Evolutionary conservation across 2,113 vertebrate genomes (phyloP).

Genomic region (Melanostigma gelatinosum): DNA sequence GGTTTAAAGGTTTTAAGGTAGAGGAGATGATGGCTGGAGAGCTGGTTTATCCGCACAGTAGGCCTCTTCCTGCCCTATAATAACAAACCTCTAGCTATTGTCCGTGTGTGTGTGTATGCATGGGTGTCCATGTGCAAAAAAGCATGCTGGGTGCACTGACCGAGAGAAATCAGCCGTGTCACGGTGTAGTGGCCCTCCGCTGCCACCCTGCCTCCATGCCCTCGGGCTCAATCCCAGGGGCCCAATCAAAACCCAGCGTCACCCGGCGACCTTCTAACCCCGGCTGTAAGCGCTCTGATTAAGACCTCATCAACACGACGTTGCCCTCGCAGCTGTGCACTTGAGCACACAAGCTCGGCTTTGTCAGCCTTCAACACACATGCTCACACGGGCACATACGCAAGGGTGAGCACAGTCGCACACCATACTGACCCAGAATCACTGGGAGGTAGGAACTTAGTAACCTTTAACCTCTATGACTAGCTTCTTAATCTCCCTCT

Average conservation of each 20-base stretch:
- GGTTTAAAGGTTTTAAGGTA: constrained; percentile 20
- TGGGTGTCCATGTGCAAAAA: constrained; percentile 31
- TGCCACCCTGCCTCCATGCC: constrained; percentile 57
- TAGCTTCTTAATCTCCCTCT: constrained; percentile 71
- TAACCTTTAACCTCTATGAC: constrained; percentile 70
- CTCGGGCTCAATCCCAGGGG: constrained; percentile 72
- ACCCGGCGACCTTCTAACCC: constrained; percentile 75
- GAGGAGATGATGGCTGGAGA: constrained; percentile 19
- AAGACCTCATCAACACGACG: constrained; percentile 76
- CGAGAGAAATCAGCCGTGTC: constrained; percentile 61
- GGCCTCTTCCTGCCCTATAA: constrained; percentile 62
- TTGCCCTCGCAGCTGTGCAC: constrained; percentile 65
- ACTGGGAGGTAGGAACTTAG: constrained; percentile 50
- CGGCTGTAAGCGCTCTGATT: constrained; percentile 80
- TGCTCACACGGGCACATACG: constrained; percentile 31
- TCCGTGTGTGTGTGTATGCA: constrained; percentile 27
- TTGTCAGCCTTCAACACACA: constrained; percentile 65
- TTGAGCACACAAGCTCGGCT: constrained; percentile 61
- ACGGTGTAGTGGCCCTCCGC: constrained; percentile 22
- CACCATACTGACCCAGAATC: constrained; percentile 59
- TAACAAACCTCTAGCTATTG: constrained; percentile 67
- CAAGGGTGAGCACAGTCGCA: constrained; percentile 41
- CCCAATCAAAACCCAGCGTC: constrained; percentile 75
- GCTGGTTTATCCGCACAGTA: constrained; percentile 53
- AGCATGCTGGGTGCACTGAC: constrained; percentile 59